Evolutionary conservation across 1,140 invertebrate species (phyloP), one percentile per base, ranked within the genome.

Genomic region (Tribolium madens): DNA sequence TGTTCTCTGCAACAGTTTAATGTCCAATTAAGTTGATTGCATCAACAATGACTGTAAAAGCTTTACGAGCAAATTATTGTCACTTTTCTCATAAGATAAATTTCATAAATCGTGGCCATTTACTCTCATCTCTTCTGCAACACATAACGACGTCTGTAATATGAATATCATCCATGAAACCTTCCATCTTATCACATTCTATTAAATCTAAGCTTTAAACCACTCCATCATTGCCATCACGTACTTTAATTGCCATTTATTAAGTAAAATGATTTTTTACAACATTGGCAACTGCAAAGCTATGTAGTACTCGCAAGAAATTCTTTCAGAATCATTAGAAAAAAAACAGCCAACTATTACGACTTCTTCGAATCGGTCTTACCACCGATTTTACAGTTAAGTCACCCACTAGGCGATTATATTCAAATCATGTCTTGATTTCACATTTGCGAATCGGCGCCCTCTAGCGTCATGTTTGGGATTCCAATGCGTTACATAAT

Each of bases 401-500:
- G 57, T 36, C 57, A 64, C 57, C 57, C 57, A 64, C 57, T 64
- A 21, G 21, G 13, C 26, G 12, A 64, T 64, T 64, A 64, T 64
- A 64, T 64, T 64, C 57, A 64, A 64, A 64, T 64, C 57, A 33
- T 12, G 57, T 13, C 9, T 9, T 5, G 57, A 64, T 64, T 64
- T 64, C 57, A 33, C 12, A n/a, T 60, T 21, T 60, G 53, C 53
- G 53, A 60, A 60, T 60, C 53, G 26, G 57, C 57, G 12, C 15
- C 17, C 17, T n/a, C 52, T 18, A 18, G 52, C 52, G 10, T n/a
- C 13, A 5, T 3, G 10, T n/a, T 12, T 64, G 10, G 52, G 13
- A 21, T 64, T 64, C n/a, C 26, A 26, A 9, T 21, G 18, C n/a
- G 15, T 71, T 71, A 71, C 69, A 36, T 71, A 71, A 71, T 71